Conservation (phyloP, 2,888 invertebrate species). For the Caenorhabditis auriculariae region DNA sequence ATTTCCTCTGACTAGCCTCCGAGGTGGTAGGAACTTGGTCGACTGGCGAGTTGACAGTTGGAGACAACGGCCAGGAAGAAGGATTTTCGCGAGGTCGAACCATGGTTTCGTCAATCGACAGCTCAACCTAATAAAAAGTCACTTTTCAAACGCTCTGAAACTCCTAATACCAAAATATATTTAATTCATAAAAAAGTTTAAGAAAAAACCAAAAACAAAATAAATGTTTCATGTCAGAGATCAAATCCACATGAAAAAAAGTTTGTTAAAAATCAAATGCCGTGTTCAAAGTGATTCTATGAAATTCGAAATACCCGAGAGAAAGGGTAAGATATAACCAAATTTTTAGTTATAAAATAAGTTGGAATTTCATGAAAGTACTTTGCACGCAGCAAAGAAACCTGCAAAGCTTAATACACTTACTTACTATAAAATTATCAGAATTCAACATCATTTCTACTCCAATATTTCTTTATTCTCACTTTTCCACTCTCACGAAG, state of each 20-base stretch:
- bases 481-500: conserved; percentile 83
- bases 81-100: conserved; percentile 72
- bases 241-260: neutral
- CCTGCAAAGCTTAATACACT: neutral
- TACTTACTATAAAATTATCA: too few relatives aligned
- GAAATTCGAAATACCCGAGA: neutral
- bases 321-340: neutral
- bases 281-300: neutral
- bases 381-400: neutral
- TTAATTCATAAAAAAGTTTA: too few relatives aligned
- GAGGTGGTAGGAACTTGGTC: conserved; percentile 15
- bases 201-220: too few relatives aligned
- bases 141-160: too few relatives aligned
- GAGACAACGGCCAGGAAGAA: conserved; percentile 78
- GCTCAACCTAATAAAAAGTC: conserved; percentile 40
- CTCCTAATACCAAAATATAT: too few relatives aligned
- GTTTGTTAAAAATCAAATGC: neutral
- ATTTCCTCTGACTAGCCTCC: neutral
- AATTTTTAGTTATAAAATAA: neutral
- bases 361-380: neutral
- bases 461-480: too few relatives aligned
- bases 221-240: too few relatives aligned
- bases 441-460: too few relatives aligned
- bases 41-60: conserved; percentile 36
- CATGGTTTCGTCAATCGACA: conserved; percentile 20